These are phyloP conservation scores for Coracopsis vasa DNA, from an alignment of 2,113 vertebrate species.

Conservation along the genomic window DNA sequence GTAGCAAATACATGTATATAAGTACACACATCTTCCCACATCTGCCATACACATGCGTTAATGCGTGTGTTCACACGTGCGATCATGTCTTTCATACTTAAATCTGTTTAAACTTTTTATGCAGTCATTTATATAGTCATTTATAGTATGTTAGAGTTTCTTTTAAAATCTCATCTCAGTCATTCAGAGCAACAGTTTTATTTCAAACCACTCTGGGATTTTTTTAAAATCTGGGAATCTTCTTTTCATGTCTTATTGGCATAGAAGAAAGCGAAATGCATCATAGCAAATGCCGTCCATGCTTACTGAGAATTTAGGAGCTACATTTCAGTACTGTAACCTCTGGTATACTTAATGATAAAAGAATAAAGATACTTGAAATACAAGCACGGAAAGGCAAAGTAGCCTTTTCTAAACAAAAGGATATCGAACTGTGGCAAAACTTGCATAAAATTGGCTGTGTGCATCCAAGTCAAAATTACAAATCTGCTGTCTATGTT, in stretches of 20 bases:
- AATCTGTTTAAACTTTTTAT: neutral
- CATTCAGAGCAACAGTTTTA: neutral
- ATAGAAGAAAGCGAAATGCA: neutral
- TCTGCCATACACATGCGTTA: neutral
- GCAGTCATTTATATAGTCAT: neutral
- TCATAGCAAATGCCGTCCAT: neutral
- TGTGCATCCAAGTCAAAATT: neutral
- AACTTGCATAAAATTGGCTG: neutral
- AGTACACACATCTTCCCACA: neutral
- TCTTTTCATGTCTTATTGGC: neutral
- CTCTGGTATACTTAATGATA: neutral
- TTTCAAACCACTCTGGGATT: neutral
- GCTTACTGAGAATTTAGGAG: neutral
- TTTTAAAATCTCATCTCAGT: neutral
- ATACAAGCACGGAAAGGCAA: neutral
- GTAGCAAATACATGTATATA: neutral
- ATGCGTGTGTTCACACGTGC: neutral
- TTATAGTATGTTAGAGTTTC: neutral
- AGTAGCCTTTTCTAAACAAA: neutral
- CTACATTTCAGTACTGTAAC: neutral
- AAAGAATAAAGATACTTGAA: neutral
- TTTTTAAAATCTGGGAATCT: neutral
- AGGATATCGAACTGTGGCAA: neutral
- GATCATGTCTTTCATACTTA: neutral
- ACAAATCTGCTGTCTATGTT: neutral